Evolutionary conservation across 2,888 invertebrate genomes (phyloP), one percentile per base, ranked within the genome.

Genomic region (Muscina levida): DNA sequence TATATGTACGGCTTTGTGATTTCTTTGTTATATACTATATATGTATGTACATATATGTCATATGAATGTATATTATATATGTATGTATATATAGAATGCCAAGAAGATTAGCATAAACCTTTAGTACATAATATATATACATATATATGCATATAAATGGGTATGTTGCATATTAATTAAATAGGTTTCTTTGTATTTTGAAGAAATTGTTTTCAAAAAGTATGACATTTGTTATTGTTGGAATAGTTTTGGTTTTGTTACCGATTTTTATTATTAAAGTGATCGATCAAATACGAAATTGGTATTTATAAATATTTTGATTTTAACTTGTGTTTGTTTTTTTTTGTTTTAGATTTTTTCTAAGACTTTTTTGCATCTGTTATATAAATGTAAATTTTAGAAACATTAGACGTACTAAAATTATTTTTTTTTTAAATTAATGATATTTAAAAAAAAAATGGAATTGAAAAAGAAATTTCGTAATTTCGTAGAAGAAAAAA

Each of bases 161-260:
- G 53, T 74, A 46, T 17, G 39, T 59, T 37, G 37, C 39, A 62
- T 62, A 31, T 42, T 62, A 62, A 62, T 59, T 37, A 39, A 39
- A 42, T 62, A 37, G 59, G n/a, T 37, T 59, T 59, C 19, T 53
- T 39, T 53, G 72, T 73, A 66, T 59, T 77, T 66, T 37, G 66
- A 53, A 81, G 72, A 80, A 81, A 81, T 81, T 81, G 71, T 70
- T 81, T 77, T 46, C 31, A 73, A 77, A 77, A 77, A 26, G 26
- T 79, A 53, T 4, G 62, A 19, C 26, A 17, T 53, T 53, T 42
- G 46, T 70, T 17, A 31, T 31, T 66, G 67, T 26, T 72, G 72
- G 44, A 73, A 57, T 62, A 59, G 6, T 72, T 67, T 65, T 22
- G 42, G 48, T 39, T 75, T 62, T 46, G 31, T 15, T 46, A 56